Conservation (phyloP, 2,113 vertebrate species). For the Xyrauchen texanus region DNA sequence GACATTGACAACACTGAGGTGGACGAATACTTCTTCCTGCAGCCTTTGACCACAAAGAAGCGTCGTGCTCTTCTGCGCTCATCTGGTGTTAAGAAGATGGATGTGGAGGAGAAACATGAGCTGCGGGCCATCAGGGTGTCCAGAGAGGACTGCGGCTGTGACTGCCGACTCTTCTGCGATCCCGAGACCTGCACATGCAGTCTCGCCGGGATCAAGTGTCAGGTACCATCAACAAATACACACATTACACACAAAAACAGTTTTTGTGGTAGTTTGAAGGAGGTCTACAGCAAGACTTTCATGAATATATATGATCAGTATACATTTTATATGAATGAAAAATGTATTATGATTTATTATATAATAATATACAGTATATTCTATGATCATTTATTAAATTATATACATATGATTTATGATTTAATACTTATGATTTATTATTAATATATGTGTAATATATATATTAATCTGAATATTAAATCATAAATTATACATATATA, state of each 20-base stretch:
- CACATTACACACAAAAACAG: not conserved
- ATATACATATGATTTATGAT: too few species aligned
- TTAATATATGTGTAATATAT: too few species aligned
- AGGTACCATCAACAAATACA: conserved; percentile 75
- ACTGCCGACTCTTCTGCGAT: conserved; percentile 94
- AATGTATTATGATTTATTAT: too few species aligned
- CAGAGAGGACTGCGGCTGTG: conserved; percentile 95
- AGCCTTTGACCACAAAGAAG: conserved; percentile 95
- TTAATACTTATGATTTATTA: too few species aligned
- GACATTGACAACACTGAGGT: conserved; percentile 98
- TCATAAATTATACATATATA: too few species aligned
- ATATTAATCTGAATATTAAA: too few species aligned
- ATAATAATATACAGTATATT: too few species aligned
- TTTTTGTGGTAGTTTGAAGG: not conserved
- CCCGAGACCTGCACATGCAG: conserved; percentile 97
- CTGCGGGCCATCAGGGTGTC: conserved; percentile 92
- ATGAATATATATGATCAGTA: too few species aligned
- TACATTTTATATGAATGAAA: too few species aligned
- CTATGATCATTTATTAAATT: too few species aligned
- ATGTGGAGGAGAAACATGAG: conserved; percentile 96
- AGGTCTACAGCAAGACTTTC: too few species aligned
- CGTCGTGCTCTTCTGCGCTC: conserved; percentile 87
- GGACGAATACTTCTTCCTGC: conserved; percentile 97
- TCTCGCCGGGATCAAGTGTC: conserved; percentile 96
- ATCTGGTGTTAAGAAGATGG: conserved; percentile 96